phyloP scores from a whole-genome alignment of 1,140 invertebrate species.

The Matsumurasca onukii region DNA sequence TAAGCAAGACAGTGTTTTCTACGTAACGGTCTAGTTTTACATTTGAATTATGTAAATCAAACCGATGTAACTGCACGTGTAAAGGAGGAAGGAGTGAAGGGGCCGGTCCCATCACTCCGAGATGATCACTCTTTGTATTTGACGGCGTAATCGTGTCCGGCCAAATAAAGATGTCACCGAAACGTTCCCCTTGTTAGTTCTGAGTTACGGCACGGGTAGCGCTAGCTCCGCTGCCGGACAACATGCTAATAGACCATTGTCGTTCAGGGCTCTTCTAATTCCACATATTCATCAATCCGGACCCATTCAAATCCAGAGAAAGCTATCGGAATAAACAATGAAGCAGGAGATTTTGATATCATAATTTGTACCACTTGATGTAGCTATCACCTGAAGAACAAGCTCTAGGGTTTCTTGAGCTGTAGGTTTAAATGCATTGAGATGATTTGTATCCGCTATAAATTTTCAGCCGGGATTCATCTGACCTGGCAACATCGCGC shows the following conservation, averaged over 20 bases:
- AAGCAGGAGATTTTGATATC: background rate
- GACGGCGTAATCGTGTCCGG: background rate
- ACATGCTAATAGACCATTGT: constrained; percentile 23
- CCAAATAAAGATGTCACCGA: constrained; percentile 22
- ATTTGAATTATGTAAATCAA: too few relatives aligned
- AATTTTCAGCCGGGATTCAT: too few relatives aligned
- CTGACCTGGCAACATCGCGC: too few relatives aligned
- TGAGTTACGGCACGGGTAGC: background rate
- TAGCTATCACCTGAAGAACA: too few relatives aligned
- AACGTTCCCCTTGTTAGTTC: constrained; percentile 26
- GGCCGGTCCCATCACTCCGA: background rate
- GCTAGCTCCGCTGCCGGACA: background rate
- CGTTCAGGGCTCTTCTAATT: constrained; percentile 11
- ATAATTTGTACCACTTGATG: too few relatives aligned
- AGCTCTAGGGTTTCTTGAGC: too few relatives aligned
- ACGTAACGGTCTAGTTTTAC: too few relatives aligned
- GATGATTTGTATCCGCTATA: too few relatives aligned
- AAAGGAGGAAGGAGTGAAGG: too few relatives aligned
- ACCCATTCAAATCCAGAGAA: constrained; percentile 13
- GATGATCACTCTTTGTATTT: constrained; percentile 1
- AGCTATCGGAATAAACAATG: constrained; percentile 16
- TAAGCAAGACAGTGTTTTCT: too few relatives aligned
- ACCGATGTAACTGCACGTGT: too few relatives aligned
- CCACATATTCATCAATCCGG: constrained; percentile 17
- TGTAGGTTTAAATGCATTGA: too few relatives aligned